Evolutionary conservation across 1,140 invertebrate genomes (phyloP).

Genomic region (Ostrea denselamellosa): DNA sequence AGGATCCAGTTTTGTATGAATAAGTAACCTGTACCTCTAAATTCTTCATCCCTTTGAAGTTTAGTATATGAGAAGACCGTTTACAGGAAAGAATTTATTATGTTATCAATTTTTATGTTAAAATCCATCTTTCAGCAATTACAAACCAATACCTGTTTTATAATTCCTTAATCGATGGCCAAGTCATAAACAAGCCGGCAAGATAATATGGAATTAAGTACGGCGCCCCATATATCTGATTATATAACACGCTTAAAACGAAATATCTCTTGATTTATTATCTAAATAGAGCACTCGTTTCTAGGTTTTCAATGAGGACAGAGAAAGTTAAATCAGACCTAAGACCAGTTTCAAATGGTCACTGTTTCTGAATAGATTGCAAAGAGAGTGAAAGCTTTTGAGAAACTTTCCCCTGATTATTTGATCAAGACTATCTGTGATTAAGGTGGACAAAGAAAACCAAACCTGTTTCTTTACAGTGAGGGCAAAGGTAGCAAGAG

Average conservation of each 20-base stretch:
- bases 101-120: no score
- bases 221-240: not conserved
- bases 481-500: not conserved
- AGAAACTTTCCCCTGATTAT: not conserved
- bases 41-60: no score
- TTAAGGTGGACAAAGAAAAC: not conserved
- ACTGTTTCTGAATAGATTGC: not conserved
- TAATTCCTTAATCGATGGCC: not conserved
- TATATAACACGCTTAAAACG: constrained; percentile 4
- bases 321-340: not conserved
- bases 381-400: not conserved
- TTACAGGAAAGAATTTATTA: no score
- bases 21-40: no score
- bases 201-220: not conserved
- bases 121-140: not conserved
- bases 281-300: not conserved
- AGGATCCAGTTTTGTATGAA: no score
- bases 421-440: constrained; percentile 17
- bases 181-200: not conserved
- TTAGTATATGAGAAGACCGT: no score
- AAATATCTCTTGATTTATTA: constrained; percentile 16
- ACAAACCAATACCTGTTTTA: not conserved
- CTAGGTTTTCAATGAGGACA: not conserved
- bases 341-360: not conserved
- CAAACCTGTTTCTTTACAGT: not conserved